These are phyloP conservation scores for Scaptomyza tumidula DNA, from an alignment of 2,888 invertebrate species.

Conservation along the genomic window DNA sequence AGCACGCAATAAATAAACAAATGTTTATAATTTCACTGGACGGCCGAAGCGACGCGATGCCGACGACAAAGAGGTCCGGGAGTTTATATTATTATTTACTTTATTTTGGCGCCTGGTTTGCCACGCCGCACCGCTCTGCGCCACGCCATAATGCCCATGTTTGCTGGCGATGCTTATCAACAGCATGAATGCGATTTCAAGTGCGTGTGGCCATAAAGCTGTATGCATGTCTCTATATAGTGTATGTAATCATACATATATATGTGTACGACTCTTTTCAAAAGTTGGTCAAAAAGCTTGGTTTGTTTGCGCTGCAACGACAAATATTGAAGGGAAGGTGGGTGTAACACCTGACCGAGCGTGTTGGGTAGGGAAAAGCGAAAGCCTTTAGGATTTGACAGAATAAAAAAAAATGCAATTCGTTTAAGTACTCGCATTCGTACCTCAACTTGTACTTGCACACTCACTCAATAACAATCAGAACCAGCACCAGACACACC, in stretches of 20 bases:
- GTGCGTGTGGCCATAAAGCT: conserved; percentile 29
- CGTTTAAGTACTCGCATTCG: background rate
- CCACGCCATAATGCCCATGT: conserved; percentile 16
- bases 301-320: conserved; percentile 36
- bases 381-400: conserved; percentile 10
- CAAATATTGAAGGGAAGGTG: conserved; percentile 51
- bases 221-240: background rate
- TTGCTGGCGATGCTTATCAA: conserved; percentile 46
- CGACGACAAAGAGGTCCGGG: conserved; percentile 1
- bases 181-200: conserved; percentile 37
- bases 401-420: conserved; percentile 17
- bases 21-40: conserved; percentile 44
- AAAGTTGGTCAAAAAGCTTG: conserved; percentile 66
- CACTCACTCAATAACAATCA: conserved; percentile 8
- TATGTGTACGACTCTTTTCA: conserved; percentile 5
- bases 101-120: conserved; percentile 31
- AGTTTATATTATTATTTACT: conserved; percentile 11
- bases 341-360: conserved; percentile 29
- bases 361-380: conserved; percentile 12
- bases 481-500: conserved; percentile 8
- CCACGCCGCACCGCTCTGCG: no score
- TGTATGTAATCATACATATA: no score
- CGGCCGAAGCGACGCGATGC: background rate
- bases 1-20: conserved; percentile 51
- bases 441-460: background rate